Base-by-base conservation (phyloP, 2,797 vertebrate species). In the Semaprochilodus insignis region DNA sequence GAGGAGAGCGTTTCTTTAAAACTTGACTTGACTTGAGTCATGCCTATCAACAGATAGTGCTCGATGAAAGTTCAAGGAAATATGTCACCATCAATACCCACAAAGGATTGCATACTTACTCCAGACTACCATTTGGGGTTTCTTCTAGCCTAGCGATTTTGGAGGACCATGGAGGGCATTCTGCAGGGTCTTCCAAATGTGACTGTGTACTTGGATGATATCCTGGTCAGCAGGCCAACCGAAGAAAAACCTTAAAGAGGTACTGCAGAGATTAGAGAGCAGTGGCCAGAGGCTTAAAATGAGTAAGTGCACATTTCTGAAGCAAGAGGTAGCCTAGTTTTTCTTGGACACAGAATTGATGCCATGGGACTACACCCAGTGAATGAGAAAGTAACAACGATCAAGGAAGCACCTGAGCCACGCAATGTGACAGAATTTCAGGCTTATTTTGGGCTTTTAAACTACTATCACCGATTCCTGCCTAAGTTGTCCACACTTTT, bases 381-480 rank as follows among this genome's bases (percentile, higher is more conserved):
- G 3, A 21, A 31, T n/a, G 21, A 69, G 11, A 57, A 57, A 11
- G 11, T 78, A 27, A 17, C 4, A 0, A 48, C 48, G 15, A 23
- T 78, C 14, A 21, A 59, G 13, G 27, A 74, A 13, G 73, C 73
- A 2, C 31, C 54, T 11, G n/a, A 23, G 11, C 74, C 65, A 25
- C 10, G 67, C 31, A 78, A 40, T 78, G 31, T 69, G 13, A 78
- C 27, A 23, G 13, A 67, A 40, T 57, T 40, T 2, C 69, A 78
- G 65, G 63, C 27, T 23, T 69, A 69, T 40, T 54, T 78, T 31
- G 63, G 63, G 15, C 51, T 57, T 13, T 69, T 78, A 55, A 78
- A 69, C 19, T 57, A 78, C 6, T 40, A 54, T 3, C 31, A 78
- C 13, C 15, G 16, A 13, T 57, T 69, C 14, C 11, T 48, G 13